Conservation (phyloP, 2,888 invertebrate genomes). For the Lasioglossum morio region DNA sequence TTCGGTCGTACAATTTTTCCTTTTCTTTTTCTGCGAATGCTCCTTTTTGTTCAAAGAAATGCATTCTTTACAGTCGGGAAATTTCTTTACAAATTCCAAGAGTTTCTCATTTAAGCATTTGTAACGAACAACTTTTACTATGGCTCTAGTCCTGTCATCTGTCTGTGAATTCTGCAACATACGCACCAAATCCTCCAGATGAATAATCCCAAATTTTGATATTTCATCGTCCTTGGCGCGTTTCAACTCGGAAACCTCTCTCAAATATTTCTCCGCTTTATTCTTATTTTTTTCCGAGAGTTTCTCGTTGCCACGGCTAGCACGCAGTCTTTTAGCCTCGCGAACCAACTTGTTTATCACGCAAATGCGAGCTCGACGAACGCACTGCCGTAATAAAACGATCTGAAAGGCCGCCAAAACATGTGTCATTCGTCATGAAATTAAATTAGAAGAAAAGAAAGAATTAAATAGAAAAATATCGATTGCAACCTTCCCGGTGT, state of each 20-base stretch:
- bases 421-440: neutral
- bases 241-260: slow-evolving; percentile 76
- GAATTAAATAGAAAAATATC: neutral
- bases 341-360: slow-evolving; percentile 75
- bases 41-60: slow-evolving; percentile 45
- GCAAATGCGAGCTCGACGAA: slow-evolving; percentile 75
- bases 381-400: slow-evolving; percentile 75
- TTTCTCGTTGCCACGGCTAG: slow-evolving; percentile 76
- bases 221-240: slow-evolving; percentile 79
- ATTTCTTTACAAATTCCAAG: slow-evolving; percentile 75
- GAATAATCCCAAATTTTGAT: slow-evolving; percentile 75
- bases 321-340: slow-evolving; percentile 73
- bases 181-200: slow-evolving; percentile 64
- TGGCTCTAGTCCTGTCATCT: slow-evolving; percentile 66
- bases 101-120: slow-evolving; percentile 72
- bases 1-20: neutral
- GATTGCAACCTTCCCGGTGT: too few relatives aligned
- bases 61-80: slow-evolving; percentile 74
- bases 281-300: slow-evolving; percentile 75
- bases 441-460: neutral
- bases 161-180: slow-evolving; percentile 68
- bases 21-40: neutral
- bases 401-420: slow-evolving; percentile 69
- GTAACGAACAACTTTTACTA: slow-evolving; percentile 72
- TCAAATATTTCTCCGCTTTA: slow-evolving; percentile 74